Percentiles rank a stretch among this genome's conserved stretches.
Evolutionary conservation across 2,888 invertebrate species (phyloP).

Genomic region (Temnothorax ravouxi): DNA sequence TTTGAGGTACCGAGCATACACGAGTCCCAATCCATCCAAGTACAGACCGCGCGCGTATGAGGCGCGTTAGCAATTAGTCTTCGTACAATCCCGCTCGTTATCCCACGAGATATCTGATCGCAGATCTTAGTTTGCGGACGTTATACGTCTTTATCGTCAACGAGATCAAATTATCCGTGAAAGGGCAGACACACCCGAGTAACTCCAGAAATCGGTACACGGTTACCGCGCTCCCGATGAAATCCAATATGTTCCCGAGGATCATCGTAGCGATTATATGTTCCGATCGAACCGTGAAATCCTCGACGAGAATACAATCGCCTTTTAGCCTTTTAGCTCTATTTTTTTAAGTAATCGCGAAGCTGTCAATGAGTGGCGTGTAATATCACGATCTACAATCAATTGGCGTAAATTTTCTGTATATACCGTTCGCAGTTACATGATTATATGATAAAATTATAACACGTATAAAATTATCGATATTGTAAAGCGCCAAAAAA

Average conservation of each 20-base stretch:
- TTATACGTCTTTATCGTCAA: slow-evolving; percentile 81
- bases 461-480: neutral
- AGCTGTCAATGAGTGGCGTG: neutral
- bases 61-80: slow-evolving; percentile 80
- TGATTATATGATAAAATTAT: neutral
- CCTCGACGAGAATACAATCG: neutral
- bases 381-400: neutral
- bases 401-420: neutral
- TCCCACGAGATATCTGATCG: slow-evolving; percentile 77
- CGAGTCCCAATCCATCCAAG: slow-evolving; percentile 26
- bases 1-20: slow-evolving; percentile 58
- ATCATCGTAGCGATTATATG: slow-evolving; percentile 55
- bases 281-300: slow-evolving; percentile 15
- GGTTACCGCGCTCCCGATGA: slow-evolving; percentile 61
- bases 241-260: slow-evolving; percentile 67
- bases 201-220: slow-evolving; percentile 73
- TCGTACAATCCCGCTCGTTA: slow-evolving; percentile 77
- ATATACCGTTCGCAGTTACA: neutral
- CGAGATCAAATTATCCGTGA: slow-evolving; percentile 82
- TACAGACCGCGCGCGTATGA: slow-evolving; percentile 60
- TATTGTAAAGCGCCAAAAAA: neutral
- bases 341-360: slow-evolving; percentile 17
- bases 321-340: neutral
- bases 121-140: slow-evolving; percentile 61
- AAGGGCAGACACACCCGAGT: slow-evolving; percentile 77